A percentile compares a stretch with the other conserved stretches of the same genome.
These are phyloP conservation scores for Drosophila ustulata DNA, from an alignment of 2,888 invertebrate species.

Conservation along the genomic window DNA sequence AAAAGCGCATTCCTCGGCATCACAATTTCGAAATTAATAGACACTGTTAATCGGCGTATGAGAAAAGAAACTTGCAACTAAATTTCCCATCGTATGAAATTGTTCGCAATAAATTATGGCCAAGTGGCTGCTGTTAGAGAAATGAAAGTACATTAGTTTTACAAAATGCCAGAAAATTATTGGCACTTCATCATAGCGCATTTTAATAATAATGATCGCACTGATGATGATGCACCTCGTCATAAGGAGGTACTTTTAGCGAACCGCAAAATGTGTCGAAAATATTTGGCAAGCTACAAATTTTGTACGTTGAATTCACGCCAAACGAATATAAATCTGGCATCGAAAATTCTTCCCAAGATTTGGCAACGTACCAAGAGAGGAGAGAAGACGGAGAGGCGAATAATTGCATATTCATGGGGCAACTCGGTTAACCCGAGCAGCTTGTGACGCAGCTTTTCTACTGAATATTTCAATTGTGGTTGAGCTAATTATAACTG, in stretches of 20 bases:
- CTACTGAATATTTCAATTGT: neutral
- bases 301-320: slow-evolving; percentile 31
- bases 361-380: slow-evolving; percentile 28
- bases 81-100: neutral
- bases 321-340: slow-evolving; percentile 33
- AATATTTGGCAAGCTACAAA: slow-evolving; percentile 48
- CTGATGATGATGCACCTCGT: slow-evolving; percentile 12
- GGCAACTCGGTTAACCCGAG: slow-evolving; percentile 7
- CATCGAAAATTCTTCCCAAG: slow-evolving; percentile 25
- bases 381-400: neutral
- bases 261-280: slow-evolving; percentile 51
- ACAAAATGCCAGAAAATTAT: slow-evolving; percentile 60
- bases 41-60: slow-evolving; percentile 1
- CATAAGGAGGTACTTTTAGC: slow-evolving; percentile 32
- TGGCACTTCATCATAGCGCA: slow-evolving; percentile 54
- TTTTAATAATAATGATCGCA: slow-evolving; percentile 28
- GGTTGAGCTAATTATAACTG: neutral
- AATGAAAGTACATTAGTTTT: slow-evolving; percentile 36
- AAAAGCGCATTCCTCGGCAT: too few species aligned
- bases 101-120: slow-evolving; percentile 35
- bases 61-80: neutral
- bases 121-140: slow-evolving; percentile 22
- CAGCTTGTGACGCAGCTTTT: slow-evolving; percentile 7
- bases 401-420: neutral
- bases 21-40: neutral